These are phyloP conservation scores for Antheraea yamamai DNA, from an alignment of 2,888 invertebrate genomes.

Conservation along the genomic window DNA sequence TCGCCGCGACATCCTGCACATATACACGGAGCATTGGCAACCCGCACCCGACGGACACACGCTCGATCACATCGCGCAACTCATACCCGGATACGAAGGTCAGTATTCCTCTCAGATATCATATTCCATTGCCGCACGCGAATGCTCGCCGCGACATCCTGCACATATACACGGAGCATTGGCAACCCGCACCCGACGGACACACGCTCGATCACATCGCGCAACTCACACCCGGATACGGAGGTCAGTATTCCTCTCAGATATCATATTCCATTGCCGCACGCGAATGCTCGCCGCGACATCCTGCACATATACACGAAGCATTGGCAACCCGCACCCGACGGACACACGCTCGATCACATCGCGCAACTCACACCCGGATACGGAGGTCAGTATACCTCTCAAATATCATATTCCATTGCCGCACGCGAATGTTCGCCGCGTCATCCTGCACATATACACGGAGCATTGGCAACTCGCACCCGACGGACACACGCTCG, in stretches of 20 bases:
- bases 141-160: slow-evolving; percentile 89
- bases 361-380: slow-evolving; percentile 88
- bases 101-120: slow-evolving; percentile 13
- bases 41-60: slow-evolving; percentile 81
- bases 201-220: slow-evolving; percentile 85
- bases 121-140: slow-evolving; percentile 85
- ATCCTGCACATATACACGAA: slow-evolving; percentile 90
- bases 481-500: slow-evolving; percentile 81
- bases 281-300: slow-evolving; percentile 86
- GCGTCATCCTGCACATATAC: slow-evolving; percentile 90
- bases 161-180: slow-evolving; percentile 87
- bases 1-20: slow-evolving; percentile 87
- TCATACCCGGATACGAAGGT: slow-evolving; percentile 89
- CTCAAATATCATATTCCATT: slow-evolving; percentile 71
- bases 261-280: slow-evolving; percentile 83
- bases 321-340: slow-evolving; percentile 85
- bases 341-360: slow-evolving; percentile 80
- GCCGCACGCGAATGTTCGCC: slow-evolving; percentile 87
- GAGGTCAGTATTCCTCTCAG: slow-evolving; percentile 70
- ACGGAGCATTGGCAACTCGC: slow-evolving; percentile 86
- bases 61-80: slow-evolving; percentile 85
- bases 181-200: slow-evolving; percentile 83
- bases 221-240: slow-evolving; percentile 87
- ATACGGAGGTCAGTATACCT: slow-evolving; percentile 82
- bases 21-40: slow-evolving; percentile 89